These are phyloP conservation scores for Limosa lapponica DNA, from an alignment of 2,797 vertebrate species.

Conservation along the genomic window DNA sequence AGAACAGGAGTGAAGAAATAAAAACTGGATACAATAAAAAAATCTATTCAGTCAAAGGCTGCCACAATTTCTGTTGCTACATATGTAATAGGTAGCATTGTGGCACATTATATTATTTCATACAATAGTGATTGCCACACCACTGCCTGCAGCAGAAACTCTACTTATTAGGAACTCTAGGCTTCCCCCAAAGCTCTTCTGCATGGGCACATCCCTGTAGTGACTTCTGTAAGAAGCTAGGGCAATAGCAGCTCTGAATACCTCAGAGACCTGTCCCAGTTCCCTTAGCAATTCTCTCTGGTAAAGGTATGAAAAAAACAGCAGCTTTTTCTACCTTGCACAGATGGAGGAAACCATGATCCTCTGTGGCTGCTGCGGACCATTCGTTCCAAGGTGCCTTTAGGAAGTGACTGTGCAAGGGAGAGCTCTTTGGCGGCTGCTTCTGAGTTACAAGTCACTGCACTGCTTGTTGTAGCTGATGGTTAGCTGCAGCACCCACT, in stretches of 20 bases:
- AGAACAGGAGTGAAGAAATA: not conserved
- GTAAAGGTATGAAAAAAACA: not conserved
- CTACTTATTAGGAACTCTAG: not conserved
- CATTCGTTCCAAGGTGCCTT: not conserved
- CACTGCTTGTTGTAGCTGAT: not conserved
- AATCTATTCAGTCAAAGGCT: not conserved
- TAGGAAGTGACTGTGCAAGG: not conserved
- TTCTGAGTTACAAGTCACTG: not conserved
- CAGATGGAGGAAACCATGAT: not conserved
- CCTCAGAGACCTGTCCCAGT: not conserved
- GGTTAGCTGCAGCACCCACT: not conserved
- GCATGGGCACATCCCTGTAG: not conserved
- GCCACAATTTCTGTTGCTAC: not conserved
- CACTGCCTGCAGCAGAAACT: not conserved
- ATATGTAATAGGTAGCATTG: not conserved
- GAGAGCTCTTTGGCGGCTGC: not conserved
- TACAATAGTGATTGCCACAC: not conserved
- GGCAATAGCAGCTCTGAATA: accelerated
- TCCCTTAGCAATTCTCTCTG: not conserved
- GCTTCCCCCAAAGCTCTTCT: not conserved
- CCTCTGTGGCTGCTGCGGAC: not conserved
- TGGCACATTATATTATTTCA: not conserved
- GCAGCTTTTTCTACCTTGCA: not conserved
- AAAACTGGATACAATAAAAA: not conserved
- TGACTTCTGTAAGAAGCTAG: not conserved